phyloP scores from a whole-genome alignment of 2,797 vertebrate species.

The Oryzias sinensis region DNA sequence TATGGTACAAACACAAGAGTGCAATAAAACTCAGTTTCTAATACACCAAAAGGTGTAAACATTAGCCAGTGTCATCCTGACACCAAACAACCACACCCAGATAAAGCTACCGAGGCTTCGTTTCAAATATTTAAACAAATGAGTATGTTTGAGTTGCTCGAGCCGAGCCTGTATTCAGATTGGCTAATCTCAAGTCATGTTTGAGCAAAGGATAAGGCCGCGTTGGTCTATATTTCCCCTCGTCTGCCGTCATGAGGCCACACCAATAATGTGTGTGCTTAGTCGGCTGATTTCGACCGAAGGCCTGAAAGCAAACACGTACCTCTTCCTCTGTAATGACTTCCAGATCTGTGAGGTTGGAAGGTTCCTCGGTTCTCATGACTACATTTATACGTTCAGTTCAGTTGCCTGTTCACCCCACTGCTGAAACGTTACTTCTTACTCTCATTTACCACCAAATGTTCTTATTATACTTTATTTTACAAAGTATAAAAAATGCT shows the following conservation, averaged over 20 bases:
- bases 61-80: background rate
- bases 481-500: too few relatives aligned
- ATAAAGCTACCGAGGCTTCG: background rate
- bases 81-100: constrained; percentile 25
- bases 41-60: constrained; percentile 4
- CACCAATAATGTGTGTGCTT: background rate
- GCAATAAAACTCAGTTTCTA: background rate
- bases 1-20: background rate
- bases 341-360: background rate
- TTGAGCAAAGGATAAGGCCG: constrained; percentile 1
- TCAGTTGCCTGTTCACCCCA: background rate
- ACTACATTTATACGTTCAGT: background rate
- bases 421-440: too few relatives aligned
- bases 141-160: constrained; percentile 4
- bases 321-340: background rate
- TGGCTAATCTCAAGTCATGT: background rate
- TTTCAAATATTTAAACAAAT: constrained; percentile 29
- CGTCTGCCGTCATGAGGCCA: background rate
- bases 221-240: background rate
- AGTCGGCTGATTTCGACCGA: background rate
- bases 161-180: constrained; percentile 7
- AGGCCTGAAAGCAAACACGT: background rate
- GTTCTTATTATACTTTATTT: too few relatives aligned
- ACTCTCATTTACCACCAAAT: too few relatives aligned
- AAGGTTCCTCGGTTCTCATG: background rate